A percentile compares a stretch with the other conserved stretches of the same genome.
Conservation (phyloP, 2,888 invertebrate species). For the Drosophila leonis region DNA sequence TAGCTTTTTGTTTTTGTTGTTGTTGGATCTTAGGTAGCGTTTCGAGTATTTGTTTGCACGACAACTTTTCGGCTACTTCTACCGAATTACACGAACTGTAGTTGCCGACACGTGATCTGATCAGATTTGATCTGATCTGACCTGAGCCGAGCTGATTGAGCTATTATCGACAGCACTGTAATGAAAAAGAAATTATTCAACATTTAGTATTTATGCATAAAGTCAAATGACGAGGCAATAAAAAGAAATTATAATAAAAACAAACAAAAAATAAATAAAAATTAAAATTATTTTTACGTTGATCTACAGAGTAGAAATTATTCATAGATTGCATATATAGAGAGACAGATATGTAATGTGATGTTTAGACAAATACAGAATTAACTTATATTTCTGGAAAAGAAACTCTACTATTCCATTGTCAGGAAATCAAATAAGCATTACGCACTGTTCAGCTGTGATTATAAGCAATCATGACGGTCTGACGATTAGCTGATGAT, state of each 20-base stretch:
- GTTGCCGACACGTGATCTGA: conserved; percentile 32
- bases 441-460: no score
- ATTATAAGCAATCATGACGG: no score
- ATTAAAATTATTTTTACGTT: neutral
- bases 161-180: conserved; percentile 46
- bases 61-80: conserved; percentile 33
- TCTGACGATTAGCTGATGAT: no score
- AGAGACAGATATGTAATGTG: neutral
- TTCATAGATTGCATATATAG: neutral
- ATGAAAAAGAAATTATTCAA: conserved; percentile 28
- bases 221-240: neutral
- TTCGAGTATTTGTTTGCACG: conserved; percentile 33
- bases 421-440: neutral
- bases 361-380: neutral
- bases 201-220: conserved; percentile 5
- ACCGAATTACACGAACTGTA: conserved; percentile 42
- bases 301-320: neutral
- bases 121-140: conserved; percentile 9
- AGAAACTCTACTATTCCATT: neutral
- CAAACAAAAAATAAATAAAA: neutral
- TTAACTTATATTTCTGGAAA: neutral
- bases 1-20: conserved; percentile 3
- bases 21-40: conserved; percentile 23
- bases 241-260: conserved; percentile 1
- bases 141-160: conserved; percentile 40